phyloP scores from a whole-genome alignment of 2,888 invertebrate species.

The Cerastis leucographa region DNA sequence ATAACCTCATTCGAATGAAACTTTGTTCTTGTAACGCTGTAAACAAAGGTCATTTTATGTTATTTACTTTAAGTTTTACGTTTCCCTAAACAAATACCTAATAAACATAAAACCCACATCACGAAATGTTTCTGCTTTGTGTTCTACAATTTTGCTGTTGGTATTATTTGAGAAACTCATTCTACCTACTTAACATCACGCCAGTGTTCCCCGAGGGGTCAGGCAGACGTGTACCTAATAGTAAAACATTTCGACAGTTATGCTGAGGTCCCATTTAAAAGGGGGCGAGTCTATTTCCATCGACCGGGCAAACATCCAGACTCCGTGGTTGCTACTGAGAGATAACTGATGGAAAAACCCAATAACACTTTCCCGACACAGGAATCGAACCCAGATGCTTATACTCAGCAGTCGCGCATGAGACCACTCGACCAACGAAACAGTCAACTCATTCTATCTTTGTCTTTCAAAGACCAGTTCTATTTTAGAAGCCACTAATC shows the following conservation, averaged over 20 bases:
- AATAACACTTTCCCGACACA: too few relatives aligned
- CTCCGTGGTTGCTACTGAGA: too few relatives aligned
- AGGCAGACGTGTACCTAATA: too few relatives aligned
- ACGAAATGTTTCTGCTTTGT: not conserved
- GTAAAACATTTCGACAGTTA: too few relatives aligned
- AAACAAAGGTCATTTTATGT: not conserved
- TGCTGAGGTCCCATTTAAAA: too few relatives aligned
- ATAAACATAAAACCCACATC: not conserved
- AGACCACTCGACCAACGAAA: too few relatives aligned
- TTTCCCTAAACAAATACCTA: conserved; percentile 25
- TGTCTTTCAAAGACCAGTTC: conserved; percentile 24
- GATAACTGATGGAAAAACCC: too few relatives aligned
- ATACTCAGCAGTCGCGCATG: too few relatives aligned
- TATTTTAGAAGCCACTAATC: conserved; percentile 40
- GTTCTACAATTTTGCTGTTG: not conserved
- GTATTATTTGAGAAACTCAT: conserved; percentile 11
- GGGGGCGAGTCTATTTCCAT: too few relatives aligned
- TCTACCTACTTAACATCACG: not conserved
- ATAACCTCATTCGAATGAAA: conserved; percentile 35
- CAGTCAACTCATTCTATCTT: conserved; percentile 5
- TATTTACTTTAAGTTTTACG: conserved; percentile 13
- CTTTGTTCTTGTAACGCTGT: conserved; percentile 13
- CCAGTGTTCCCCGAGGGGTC: too few relatives aligned
- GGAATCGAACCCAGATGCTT: too few relatives aligned
- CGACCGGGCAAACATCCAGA: too few relatives aligned